Base-by-base conservation (phyloP, 2,888 invertebrate genomes). In the Metacarcinus magister region DNA sequence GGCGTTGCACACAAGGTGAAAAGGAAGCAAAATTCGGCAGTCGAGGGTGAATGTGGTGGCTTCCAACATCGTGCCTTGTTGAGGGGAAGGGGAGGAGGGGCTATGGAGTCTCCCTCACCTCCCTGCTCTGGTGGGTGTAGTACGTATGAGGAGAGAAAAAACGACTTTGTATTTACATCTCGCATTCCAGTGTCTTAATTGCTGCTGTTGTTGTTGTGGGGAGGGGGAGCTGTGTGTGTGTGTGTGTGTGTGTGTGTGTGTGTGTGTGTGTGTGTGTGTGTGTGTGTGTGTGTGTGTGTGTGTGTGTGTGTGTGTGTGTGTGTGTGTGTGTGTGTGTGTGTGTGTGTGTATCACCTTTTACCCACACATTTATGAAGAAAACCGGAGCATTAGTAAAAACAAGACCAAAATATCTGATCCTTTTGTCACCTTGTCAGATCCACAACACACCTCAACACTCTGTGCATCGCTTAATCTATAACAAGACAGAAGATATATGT, bases 241-340 rank as follows among this genome's bases (percentile, higher is more conserved):
- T n/a, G n/a, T n/a, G n/a, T 48, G 48, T 48, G 48, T 48, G 48
- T 48, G 48, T 60, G 16, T 60, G 16, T 60, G 16, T 60, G 16
- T 60, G 16, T 60, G 16, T 60, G 16, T 60, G 16, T 60, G 16
- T 60, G 16, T 60, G 16, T 60, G 16, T 60, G 16, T 60, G 16
- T 60, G 16, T 60, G 16, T 60, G 16, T 60, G 16, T 60, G 16
- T 60, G 16, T 60, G 60, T 16, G 60, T 60, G 60, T 60, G 60
- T 60, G 60, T 60, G 60, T 60, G 60, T 60, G 60, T 60, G 60
- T 60, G 60, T 60, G 67, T 67, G 67, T 67, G 67, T 67, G 67
- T 67, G 67, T 67, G 67, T 67, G 67, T 67, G 67, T 67, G 67
- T 67, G 67, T 67, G 67, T 67, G 67, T 67, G 67, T 67, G 67